Percentiles rank a stretch among this genome's conserved stretches.
These are phyloP conservation scores for Cheilosia grossa DNA, from an alignment of 2,888 invertebrate species.

Conservation along the genomic window DNA sequence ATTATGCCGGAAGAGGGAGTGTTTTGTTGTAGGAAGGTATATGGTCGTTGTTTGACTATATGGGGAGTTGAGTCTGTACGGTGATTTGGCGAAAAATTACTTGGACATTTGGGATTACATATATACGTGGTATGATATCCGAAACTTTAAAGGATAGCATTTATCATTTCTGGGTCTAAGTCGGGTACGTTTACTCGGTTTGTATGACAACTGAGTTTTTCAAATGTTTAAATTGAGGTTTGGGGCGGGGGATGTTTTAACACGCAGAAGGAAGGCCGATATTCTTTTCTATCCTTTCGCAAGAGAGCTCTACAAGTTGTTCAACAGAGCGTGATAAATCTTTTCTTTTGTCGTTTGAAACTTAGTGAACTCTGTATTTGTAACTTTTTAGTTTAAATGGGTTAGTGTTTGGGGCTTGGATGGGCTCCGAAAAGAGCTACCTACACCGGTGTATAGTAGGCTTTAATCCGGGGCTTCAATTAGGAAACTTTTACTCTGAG, in stretches of 20 bases:
- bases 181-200: conserved; percentile 10
- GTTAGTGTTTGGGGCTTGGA: no score
- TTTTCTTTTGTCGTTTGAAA: no score
- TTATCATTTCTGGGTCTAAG: conserved; percentile 33
- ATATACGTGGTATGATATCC: neutral
- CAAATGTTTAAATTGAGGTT: neutral
- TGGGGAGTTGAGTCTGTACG: neutral
- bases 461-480: no score
- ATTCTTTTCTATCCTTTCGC: no score
- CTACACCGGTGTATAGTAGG: no score
- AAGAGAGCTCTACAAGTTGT: no score
- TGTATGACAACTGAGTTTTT: neutral
- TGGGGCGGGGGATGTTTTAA: conserved; percentile 11
- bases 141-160: conserved; percentile 27
- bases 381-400: no score
- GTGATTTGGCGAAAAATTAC: conserved; percentile 50
- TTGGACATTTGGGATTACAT: conserved; percentile 48
- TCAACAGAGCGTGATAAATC: no score
- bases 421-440: no score
- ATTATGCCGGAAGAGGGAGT: conserved; percentile 48
- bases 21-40: conserved; percentile 4
- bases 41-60: neutral
- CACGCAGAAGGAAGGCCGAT: neutral
- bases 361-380: no score
- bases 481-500: no score